phyloP scores from a whole-genome alignment of 1,140 invertebrate genomes.

The Metopolophium dirhodum region DNA sequence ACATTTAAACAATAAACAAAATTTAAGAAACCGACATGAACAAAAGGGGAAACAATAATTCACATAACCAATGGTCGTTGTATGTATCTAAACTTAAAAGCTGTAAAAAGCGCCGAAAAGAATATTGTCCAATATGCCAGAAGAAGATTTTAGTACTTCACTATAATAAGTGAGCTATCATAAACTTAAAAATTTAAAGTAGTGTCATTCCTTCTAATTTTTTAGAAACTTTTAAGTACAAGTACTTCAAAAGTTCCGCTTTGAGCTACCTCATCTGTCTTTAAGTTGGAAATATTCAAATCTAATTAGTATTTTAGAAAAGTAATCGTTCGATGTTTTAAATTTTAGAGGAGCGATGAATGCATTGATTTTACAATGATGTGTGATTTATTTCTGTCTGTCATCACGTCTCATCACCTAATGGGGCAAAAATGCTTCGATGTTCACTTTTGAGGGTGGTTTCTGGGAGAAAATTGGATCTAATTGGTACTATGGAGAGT shows the following conservation, averaged over 20 bases:
- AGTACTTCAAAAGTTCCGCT: background rate
- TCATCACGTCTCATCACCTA: too few relatives aligned
- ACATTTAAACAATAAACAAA: background rate
- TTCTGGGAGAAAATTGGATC: too few relatives aligned
- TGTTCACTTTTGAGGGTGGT: too few relatives aligned
- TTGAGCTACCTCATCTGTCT: background rate
- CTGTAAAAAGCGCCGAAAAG: background rate
- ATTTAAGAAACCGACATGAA: background rate
- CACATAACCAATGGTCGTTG: background rate
- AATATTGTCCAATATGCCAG: constrained; percentile 30
- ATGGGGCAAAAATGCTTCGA: too few relatives aligned
- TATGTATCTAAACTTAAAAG: background rate
- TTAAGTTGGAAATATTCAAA: background rate
- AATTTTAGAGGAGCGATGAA: too few relatives aligned
- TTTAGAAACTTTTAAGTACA: background rate
- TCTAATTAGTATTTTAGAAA: background rate
- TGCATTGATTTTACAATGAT: too few relatives aligned
- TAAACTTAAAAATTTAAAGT: background rate
- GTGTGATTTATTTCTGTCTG: too few relatives aligned
- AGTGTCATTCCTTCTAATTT: background rate
- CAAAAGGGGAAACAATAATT: background rate
- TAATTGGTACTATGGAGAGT: too few relatives aligned
- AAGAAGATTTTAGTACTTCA: background rate
- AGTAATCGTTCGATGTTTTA: background rate
- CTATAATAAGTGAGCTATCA: background rate